phyloP scores from a whole-genome alignment of 2,797 vertebrate genomes.

The Oophaga sylvatica region DNA sequence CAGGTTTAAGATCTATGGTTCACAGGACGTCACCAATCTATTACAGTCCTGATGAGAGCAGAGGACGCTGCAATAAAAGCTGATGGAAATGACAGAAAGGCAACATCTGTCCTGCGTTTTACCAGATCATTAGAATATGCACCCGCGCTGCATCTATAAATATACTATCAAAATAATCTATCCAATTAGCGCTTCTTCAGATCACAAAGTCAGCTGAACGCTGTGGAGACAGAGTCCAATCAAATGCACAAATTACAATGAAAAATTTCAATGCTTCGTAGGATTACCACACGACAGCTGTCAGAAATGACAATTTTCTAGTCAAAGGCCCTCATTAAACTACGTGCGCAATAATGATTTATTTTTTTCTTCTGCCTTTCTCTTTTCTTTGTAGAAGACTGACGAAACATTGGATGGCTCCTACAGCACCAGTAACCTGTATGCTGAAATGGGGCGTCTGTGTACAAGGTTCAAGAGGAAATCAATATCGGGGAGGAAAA shows the following conservation, averaged over 20 bases:
- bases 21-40: background rate
- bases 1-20: background rate
- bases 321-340: constrained; percentile 12
- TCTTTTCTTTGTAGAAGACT: background rate
- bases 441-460: background rate
- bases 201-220: constrained; percentile 22
- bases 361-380: background rate
- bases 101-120: constrained; percentile 25
- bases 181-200: constrained; percentile 21
- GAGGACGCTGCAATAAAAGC: background rate
- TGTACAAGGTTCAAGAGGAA: background rate
- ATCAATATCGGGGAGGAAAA: too few species aligned
- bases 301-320: constrained; percentile 29
- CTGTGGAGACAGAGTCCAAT: constrained; percentile 24
- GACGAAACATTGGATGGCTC: background rate
- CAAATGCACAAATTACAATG: constrained; percentile 19
- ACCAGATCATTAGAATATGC: background rate
- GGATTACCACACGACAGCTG: constrained; percentile 11
- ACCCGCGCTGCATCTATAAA: background rate
- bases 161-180: constrained; percentile 2
- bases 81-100: background rate
- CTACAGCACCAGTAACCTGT: background rate
- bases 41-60: background rate
- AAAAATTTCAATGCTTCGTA: constrained; percentile 2
- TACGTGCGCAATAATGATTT: background rate